Conservation (phyloP, 1,140 invertebrate species). For the Geopemphigus sp. region DNA sequence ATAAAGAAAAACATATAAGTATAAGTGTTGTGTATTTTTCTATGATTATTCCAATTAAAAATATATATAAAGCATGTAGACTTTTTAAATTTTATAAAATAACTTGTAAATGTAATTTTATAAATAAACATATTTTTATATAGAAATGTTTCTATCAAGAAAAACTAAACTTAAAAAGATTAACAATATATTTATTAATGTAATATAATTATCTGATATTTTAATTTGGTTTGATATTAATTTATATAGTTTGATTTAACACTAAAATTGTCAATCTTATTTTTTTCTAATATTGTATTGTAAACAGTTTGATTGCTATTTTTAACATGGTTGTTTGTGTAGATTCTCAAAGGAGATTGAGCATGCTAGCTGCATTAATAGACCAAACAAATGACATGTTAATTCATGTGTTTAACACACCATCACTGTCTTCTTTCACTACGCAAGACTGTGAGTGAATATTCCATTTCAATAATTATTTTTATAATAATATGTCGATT, state of each 20-base stretch:
- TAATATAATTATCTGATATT: no score
- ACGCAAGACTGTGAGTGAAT: constrained; percentile 20
- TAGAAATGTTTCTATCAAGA: no score
- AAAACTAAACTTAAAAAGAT: no score
- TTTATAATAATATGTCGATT: background rate
- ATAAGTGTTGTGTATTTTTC: no score
- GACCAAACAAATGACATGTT: background rate
- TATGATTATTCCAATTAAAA: no score
- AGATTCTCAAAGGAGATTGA: background rate
- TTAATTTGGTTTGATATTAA: no score
- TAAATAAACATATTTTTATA: no score
- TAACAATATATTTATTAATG: no score
- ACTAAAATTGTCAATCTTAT: background rate
- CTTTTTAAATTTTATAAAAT: no score
- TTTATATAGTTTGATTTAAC: background rate
- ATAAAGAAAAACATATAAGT: no score
- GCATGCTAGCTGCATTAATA: background rate
- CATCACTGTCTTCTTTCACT: background rate
- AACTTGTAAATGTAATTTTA: no score
- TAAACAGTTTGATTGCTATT: background rate
- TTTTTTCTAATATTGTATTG: background rate
- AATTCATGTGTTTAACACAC: constrained; percentile 20
- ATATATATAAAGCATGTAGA: no score
- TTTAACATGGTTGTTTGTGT: background rate
- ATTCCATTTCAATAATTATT: background rate